A percentile compares a stretch with the other conserved stretches of the same genome.
These are phyloP conservation scores for Enteromius argenteus DNA, from an alignment of 2,797 vertebrate genomes.

Conservation along the genomic window DNA sequence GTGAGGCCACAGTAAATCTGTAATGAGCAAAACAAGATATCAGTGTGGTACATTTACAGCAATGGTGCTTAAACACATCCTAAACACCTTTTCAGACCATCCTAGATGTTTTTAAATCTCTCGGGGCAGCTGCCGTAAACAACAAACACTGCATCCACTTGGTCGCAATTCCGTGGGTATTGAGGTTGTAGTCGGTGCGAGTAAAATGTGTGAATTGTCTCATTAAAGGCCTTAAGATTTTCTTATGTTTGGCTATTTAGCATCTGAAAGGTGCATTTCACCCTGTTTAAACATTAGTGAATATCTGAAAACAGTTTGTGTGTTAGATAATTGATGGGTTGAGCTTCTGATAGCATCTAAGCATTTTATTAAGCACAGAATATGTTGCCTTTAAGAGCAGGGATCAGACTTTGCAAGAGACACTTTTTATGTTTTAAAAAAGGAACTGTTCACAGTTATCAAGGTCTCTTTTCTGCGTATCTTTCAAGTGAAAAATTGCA, in stretches of 20 bases:
- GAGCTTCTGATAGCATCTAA: constrained; percentile 2
- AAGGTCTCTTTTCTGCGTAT: not conserved
- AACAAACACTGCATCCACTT: constrained; percentile 39
- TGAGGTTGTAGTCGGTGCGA: constrained; percentile 43
- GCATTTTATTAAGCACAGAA: constrained; percentile 34
- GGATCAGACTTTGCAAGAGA: not conserved
- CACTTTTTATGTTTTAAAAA: not conserved
- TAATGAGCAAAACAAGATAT: constrained; percentile 23
- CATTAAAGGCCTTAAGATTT: constrained; percentile 51
- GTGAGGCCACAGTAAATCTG: not conserved
- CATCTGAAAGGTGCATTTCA: constrained; percentile 42
- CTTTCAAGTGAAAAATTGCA: not conserved
- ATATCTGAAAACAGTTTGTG: not conserved
- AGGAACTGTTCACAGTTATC: not conserved
- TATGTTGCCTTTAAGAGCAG: constrained; percentile 16
- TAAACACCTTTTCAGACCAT: constrained; percentile 60
- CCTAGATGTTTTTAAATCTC: constrained; percentile 73
- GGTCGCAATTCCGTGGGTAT: constrained; percentile 35
- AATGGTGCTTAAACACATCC: constrained; percentile 66
- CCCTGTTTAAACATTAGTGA: not conserved
- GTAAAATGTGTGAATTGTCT: constrained; percentile 30
- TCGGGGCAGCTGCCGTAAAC: constrained; percentile 72
- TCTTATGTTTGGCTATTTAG: constrained; percentile 22
- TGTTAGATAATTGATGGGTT: not conserved
- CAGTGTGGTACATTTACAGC: constrained; percentile 24